Evolutionary conservation across 2,113 vertebrate genomes (phyloP).

Genomic region (Hemiscyllium ocellatum): DNA sequence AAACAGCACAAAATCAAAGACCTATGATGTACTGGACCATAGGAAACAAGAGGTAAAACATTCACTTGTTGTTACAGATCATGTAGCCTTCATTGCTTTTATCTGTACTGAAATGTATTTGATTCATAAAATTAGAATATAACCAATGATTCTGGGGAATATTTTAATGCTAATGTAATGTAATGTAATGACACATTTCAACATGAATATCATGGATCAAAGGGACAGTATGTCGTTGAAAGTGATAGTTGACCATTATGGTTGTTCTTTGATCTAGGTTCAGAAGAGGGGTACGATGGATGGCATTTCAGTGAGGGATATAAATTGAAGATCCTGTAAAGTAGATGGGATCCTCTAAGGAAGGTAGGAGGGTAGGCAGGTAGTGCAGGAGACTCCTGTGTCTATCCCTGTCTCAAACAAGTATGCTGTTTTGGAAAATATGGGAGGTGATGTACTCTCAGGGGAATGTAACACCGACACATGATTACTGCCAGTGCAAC

Average conservation of each 20-base stretch:
- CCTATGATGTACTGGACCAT: slow-evolving; percentile 69
- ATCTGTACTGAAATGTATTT: neutral
- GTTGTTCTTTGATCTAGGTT: neutral
- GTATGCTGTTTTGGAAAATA: too few species aligned
- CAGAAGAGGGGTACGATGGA: too few species aligned
- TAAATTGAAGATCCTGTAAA: too few species aligned
- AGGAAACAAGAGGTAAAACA: slow-evolving; percentile 61
- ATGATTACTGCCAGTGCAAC: too few species aligned
- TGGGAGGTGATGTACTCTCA: too few species aligned
- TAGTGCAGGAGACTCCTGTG: too few species aligned
- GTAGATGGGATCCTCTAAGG: too few species aligned
- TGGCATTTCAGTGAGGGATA: too few species aligned
- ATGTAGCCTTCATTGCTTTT: neutral
- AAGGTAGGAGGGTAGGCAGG: too few species aligned
- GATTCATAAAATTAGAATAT: neutral
- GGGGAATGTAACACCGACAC: too few species aligned
- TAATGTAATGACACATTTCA: neutral
- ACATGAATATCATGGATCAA: neutral
- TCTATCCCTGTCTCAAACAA: too few species aligned
- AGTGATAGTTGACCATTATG: neutral
- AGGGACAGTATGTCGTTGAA: neutral
- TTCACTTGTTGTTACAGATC: neutral
- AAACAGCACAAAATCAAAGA: slow-evolving; percentile 57
- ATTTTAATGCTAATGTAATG: neutral
- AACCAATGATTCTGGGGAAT: neutral